These are phyloP conservation scores for Myxocyprinus asiaticus DNA, from an alignment of 2,113 vertebrate species.

Conservation along the genomic window DNA sequence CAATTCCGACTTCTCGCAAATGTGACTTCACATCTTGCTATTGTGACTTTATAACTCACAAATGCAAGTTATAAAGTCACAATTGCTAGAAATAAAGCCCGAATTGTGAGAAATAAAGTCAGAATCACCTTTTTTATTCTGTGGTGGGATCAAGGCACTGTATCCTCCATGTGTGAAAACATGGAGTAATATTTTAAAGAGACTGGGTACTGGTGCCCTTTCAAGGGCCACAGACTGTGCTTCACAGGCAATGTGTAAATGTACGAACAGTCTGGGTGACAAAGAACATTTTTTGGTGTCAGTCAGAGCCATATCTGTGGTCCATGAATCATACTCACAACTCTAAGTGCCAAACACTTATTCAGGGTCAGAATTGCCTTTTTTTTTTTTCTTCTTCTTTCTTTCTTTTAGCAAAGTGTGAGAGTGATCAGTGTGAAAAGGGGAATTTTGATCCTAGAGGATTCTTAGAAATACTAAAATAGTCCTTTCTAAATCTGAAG, in stretches of 20 bases:
- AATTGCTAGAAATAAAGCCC: too few species aligned
- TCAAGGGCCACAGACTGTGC: neutral
- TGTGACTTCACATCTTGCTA: too few species aligned
- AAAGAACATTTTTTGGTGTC: constrained; percentile 33
- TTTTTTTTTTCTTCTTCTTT: too few species aligned
- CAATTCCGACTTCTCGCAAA: too few species aligned
- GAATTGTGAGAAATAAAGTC: too few species aligned
- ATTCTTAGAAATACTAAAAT: too few species aligned
- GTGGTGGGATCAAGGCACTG: too few species aligned
- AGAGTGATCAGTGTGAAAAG: neutral
- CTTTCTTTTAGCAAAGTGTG: constrained; percentile 11
- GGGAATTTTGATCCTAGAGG: neutral
- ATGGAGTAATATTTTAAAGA: neutral
- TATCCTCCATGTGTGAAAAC: too few species aligned
- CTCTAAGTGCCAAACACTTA: constrained; percentile 23
- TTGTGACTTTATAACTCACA: too few species aligned
- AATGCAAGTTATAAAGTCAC: too few species aligned
- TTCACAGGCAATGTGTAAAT: constrained; percentile 34
- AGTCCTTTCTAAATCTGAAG: neutral
- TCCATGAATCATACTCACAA: constrained; percentile 9
- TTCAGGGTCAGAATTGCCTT: constrained; percentile 23
- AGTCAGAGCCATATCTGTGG: constrained; percentile 1
- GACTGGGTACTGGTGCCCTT: neutral
- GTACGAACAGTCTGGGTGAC: neutral
- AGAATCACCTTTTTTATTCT: too few species aligned